Evolutionary conservation across 2,888 invertebrate genomes (phyloP), one percentile per base, ranked within the genome.

Genomic region (Papilio elwesi): DNA sequence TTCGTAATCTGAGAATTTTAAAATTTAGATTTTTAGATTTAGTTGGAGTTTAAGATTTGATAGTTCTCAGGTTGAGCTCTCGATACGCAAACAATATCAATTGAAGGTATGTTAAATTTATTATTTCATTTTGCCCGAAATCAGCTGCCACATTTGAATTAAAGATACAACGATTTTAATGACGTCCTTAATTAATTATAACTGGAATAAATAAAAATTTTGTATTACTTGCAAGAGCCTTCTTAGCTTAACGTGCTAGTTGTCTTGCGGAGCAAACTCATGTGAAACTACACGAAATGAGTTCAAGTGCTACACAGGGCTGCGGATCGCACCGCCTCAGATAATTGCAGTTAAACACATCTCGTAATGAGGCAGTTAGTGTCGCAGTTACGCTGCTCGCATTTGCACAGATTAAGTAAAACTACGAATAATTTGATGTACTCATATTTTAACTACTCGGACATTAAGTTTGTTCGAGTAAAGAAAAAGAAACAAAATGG

Each of bases 321-420:
- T 82, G 84, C 82, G 76, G 87, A 89, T 89, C 88, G 88, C 82
- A 82, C 81, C 86, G 87, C 85, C 89, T 82, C 82, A 88, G 90
- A 90, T 92, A 92, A 92, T 91, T 91, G 90, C 86, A 81, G 83
- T 82, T 85, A 86, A 88, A 87, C 88, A 86, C 83, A 85, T 84
- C 83, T 79, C 81, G 84, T 91, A 91, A 91, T 90, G 90, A 90
- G 89, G 43, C 80, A 79, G 82, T 79, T 71, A 77, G 76, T 76
- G 80, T 78, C 76, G 74, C 75, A 75, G 77, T 79, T 78, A 38
- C 79, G 78, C 80, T 75, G 78, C 77, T 75, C 78, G 76, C 79
- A 78, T 9, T 43, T 43, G 9, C 15, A 43, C 43, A 15, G 59
- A 62, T 62, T 62, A 62, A 43, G 43, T 62, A 43, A 62, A 62